Percentiles rank a stretch among this genome's conserved stretches.
Conservation (phyloP, 2,888 invertebrate species). For the Eristalis pertinax region DNA sequence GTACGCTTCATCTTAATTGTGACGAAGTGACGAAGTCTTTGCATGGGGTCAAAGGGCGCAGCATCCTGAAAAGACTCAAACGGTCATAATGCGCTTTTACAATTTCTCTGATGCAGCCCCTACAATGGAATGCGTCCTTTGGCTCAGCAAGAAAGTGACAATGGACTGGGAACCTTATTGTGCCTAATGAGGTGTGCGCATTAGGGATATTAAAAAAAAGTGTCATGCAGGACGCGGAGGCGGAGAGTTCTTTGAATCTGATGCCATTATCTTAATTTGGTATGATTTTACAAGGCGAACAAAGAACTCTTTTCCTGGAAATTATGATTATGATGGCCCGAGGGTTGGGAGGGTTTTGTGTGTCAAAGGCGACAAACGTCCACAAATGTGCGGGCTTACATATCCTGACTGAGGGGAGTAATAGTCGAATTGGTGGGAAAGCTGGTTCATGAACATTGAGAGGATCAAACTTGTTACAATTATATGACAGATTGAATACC, state of each 20-base stretch:
- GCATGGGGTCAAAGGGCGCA: constrained; percentile 62
- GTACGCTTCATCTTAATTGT: constrained; percentile 57
- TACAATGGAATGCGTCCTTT: constrained; percentile 1
- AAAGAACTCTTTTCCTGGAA: neutral
- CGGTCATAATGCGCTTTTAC: constrained; percentile 41
- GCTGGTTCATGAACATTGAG: neutral
- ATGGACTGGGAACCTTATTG: constrained; percentile 19
- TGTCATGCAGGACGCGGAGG: constrained; percentile 4
- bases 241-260: neutral
- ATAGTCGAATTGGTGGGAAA: neutral
- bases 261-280: constrained; percentile 32
- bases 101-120: constrained; percentile 16
- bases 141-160: constrained; percentile 5
- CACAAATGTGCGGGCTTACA: neutral
- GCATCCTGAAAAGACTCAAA: constrained; percentile 15
- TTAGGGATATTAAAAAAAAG: constrained; percentile 64
- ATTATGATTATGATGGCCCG: neutral
- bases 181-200: constrained; percentile 63
- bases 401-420: neutral
- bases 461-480: neutral
- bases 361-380: neutral
- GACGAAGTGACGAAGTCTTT: constrained; percentile 34
- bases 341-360: neutral
- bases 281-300: neutral
- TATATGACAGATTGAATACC: no score